These are phyloP conservation scores for Eubasilissa regina DNA, from an alignment of 1,140 invertebrate species.

Conservation along the genomic window DNA sequence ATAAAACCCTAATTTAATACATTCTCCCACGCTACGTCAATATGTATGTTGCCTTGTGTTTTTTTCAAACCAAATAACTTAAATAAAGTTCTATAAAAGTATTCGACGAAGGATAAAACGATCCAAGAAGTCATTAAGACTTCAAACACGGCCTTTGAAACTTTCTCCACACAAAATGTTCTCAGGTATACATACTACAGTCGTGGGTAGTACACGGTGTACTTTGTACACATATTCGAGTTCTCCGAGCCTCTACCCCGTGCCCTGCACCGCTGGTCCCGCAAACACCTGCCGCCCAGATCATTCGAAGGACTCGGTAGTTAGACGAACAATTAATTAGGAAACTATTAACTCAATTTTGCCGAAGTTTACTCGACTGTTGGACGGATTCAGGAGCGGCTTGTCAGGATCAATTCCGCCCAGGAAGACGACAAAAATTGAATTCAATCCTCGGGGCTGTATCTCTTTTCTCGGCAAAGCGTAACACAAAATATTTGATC, in stretches of 20 bases:
- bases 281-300: conserved; percentile 23
- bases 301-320: conserved; percentile 19
- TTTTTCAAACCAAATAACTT: too few species aligned
- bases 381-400: neutral
- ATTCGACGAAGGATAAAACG: neutral
- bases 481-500: neutral
- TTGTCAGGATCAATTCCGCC: neutral
- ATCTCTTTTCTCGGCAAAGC: conserved; percentile 10
- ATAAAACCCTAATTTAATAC: too few species aligned
- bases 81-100: too few species aligned
- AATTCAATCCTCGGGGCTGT: neutral
- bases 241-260: neutral
- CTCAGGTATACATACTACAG: too few species aligned
- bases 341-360: conserved; percentile 48
- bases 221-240: neutral
- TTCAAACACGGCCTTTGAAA: neutral
- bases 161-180: too few species aligned
- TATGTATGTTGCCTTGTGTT: too few species aligned
- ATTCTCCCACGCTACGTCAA: too few species aligned
- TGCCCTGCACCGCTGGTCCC: neutral
- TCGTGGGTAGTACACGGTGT: too few species aligned
- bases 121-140: conserved; percentile 4
- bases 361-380: conserved; percentile 22
- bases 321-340: conserved; percentile 48
- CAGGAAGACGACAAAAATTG: conserved; percentile 16